Evolutionary conservation across 2,797 vertebrate genomes (phyloP).

Genomic region (Delichon dasypus): DNA sequence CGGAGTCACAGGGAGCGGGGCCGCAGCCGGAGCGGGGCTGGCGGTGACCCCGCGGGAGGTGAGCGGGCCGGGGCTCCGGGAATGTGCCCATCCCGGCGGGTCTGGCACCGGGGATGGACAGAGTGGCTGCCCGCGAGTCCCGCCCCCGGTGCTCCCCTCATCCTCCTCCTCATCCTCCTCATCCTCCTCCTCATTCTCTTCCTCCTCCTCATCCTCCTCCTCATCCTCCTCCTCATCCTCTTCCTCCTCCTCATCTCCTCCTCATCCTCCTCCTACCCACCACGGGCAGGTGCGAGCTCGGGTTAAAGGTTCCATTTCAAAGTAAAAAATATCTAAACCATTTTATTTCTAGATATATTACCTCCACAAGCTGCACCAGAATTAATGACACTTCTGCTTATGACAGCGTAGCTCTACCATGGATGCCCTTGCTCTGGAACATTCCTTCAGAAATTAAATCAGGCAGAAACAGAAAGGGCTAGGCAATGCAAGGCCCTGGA

Average conservation of each 20-base stretch:
- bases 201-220: not conserved
- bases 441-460: not conserved
- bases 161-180: not conserved
- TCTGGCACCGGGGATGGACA: not conserved
- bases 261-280: not conserved
- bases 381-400: not conserved
- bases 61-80: not conserved
- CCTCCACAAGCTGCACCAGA: not conserved
- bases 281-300: not conserved
- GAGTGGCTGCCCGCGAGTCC: not conserved
- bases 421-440: not conserved
- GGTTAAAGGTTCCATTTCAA: not conserved
- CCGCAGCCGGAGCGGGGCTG: not conserved
- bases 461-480: not conserved
- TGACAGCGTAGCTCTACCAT: not conserved
- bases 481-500: no score
- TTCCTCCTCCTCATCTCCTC: not conserved
- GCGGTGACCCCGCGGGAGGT: not conserved
- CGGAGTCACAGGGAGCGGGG: not conserved
- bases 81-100: no score
- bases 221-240: not conserved
- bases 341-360: not conserved
- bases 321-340: not conserved
- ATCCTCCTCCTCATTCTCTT: not conserved
- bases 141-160: not conserved